These are phyloP conservation scores for Orussus abietinus DNA, from an alignment of 1,140 invertebrate species.

Conservation along the genomic window DNA sequence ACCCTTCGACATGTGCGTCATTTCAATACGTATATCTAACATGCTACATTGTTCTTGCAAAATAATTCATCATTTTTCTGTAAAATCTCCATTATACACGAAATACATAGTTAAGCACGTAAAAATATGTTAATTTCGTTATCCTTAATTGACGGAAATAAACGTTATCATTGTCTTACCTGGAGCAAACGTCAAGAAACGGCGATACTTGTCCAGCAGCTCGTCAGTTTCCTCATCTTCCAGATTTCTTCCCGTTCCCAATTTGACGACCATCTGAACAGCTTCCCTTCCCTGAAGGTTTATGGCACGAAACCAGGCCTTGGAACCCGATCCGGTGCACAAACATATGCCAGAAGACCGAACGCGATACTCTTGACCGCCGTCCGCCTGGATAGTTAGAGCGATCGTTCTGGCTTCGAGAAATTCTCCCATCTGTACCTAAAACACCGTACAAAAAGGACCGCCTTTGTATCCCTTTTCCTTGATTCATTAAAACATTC, in stretches of 20 bases:
- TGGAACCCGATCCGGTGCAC: slow-evolving; percentile 91
- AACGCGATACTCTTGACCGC: slow-evolving; percentile 66
- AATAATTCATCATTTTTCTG: too few relatives aligned
- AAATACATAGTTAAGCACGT: too few relatives aligned
- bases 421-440: slow-evolving; percentile 92
- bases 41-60: too few relatives aligned
- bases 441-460: slow-evolving; percentile 22
- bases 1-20: too few relatives aligned
- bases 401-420: slow-evolving; percentile 88
- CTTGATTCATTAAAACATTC: slow-evolving; percentile 26
- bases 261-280: slow-evolving; percentile 12
- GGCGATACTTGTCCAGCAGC: slow-evolving; percentile 18
- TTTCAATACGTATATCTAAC: too few relatives aligned
- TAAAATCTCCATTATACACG: too few relatives aligned
- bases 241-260: slow-evolving; percentile 18
- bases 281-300: slow-evolving; percentile 52
- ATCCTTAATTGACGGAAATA: too few relatives aligned
- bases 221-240: slow-evolving; percentile 7
- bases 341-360: slow-evolving; percentile 93
- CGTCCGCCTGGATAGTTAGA: slow-evolving; percentile 70
- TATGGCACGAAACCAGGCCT: slow-evolving; percentile 88
- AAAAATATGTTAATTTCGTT: too few relatives aligned
- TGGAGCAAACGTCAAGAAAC: slow-evolving; percentile 14
- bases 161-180: slow-evolving; percentile 12
- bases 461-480: slow-evolving; percentile 3